Evolutionary conservation across 2,113 vertebrate species (phyloP), one percentile per base, ranked within the genome.

Genomic region (Gymnogyps californianus): DNA sequence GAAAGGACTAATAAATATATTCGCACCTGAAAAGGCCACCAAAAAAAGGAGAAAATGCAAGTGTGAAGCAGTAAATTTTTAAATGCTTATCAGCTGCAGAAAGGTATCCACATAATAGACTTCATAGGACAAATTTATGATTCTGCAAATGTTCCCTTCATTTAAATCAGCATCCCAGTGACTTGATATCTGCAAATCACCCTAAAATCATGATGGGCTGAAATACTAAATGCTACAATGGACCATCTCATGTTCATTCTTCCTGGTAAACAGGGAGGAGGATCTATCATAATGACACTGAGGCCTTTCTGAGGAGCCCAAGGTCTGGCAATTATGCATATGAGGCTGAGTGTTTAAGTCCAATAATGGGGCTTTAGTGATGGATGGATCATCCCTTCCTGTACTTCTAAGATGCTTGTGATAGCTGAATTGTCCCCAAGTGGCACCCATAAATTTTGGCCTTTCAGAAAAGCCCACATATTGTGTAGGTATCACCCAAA

Each of bases 381-480:
- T 80, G 93, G 90, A 97, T 98, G 94, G 94, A 82, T 92, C 66
- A 47, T 95, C 46, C 93, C 61, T 94, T 97, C 97, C 89, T 94
- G 91, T 97, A 96, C 85, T 94, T 97, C 90, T 92, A 94, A 96
- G 93, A 97, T 96, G 93, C 95, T 89, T 88, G 57, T 84, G 91
- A 96, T 96, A 96, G 89, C 87, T 88, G 94, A 95, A 97, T 96
- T 96, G 97, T 97, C 96, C 97, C 97, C 97, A 97, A 82, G 97
- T 96, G 96, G 97, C 87, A 96, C 95, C 95, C 96, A 97, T 97
- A 98, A 96, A 97, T 97, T 96, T 44, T 98, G 97, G 97, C 96
- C 97, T 98, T 98, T 98, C 96, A 96, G 92, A 96, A 95, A 97
- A 95, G 69, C 96, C 96, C 83, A 94, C 96, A 94, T 96, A 95